Conservation (phyloP, 2,113 vertebrate species). For the Morone chrysops region DNA sequence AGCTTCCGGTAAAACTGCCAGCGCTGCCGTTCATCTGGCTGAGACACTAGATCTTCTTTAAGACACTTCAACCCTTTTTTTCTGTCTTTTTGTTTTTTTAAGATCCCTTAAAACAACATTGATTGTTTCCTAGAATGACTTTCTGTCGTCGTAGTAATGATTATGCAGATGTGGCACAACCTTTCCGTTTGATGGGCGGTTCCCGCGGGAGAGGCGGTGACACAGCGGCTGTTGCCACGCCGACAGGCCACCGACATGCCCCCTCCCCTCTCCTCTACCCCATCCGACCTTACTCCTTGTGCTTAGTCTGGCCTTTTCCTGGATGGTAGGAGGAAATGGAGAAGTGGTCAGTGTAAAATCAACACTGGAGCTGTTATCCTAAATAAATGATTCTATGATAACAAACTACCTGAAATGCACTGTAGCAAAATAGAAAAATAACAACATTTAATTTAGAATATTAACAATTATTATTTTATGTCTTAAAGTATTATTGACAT, state of each 20-base stretch:
- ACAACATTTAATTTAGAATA: background rate
- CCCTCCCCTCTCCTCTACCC: background rate
- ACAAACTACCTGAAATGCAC: background rate
- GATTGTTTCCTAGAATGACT: slow-evolving; percentile 84
- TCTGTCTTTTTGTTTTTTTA: slow-evolving; percentile 49
- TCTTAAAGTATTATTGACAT: background rate
- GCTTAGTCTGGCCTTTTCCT: slow-evolving; percentile 55
- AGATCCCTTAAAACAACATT: slow-evolving; percentile 84
- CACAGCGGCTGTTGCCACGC: slow-evolving; percentile 54
- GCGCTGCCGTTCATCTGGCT: slow-evolving; percentile 47
- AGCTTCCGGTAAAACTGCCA: slow-evolving; percentile 61
- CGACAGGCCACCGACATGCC: slow-evolving; percentile 56
- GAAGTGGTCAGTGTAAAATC: background rate
- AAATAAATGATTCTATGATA: background rate
- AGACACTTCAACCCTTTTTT: slow-evolving; percentile 63
- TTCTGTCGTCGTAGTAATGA: slow-evolving; percentile 82
- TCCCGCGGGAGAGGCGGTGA: slow-evolving; percentile 71
- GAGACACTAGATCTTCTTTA: slow-evolving; percentile 76
- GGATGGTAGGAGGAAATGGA: slow-evolving; percentile 4
- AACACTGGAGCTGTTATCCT: background rate
- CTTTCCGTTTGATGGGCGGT: slow-evolving; percentile 80
- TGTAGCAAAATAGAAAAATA: background rate
- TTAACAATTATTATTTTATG: background rate
- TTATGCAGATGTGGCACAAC: slow-evolving; percentile 84
- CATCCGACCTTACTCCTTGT: slow-evolving; percentile 13